A percentile compares a stretch with the other conserved stretches of the same genome.
Evolutionary conservation across 2,888 invertebrate genomes (phyloP).

Genomic region (Cartodere bifasciata): DNA sequence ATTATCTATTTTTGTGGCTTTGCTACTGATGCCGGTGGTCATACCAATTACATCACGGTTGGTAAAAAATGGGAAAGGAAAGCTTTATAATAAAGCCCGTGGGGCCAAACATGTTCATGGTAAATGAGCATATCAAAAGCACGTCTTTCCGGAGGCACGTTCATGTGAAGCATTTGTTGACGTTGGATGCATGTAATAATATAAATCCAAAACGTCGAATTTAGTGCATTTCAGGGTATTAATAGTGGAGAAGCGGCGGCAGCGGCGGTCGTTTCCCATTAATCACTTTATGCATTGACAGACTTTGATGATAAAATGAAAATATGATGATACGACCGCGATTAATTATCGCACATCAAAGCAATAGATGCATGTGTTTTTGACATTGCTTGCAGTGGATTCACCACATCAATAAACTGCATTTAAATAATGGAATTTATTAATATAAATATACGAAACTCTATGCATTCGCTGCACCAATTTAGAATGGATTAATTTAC

Average conservation of each 20-base stretch:
- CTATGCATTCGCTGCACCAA: constrained; percentile 19
- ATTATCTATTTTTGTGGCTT: no score
- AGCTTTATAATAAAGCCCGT: no score
- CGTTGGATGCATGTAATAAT: constrained; percentile 11
- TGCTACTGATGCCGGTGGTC: no score
- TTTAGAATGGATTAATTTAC: constrained; percentile 22
- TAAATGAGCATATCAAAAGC: no score
- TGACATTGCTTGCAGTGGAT: constrained; percentile 22
- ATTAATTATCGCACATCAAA: constrained; percentile 31
- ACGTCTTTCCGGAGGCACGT: background rate
- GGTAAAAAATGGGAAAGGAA: no score
- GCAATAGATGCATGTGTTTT: constrained; percentile 23
- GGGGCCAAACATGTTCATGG: no score
- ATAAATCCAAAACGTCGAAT: constrained; percentile 17
- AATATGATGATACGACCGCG: constrained; percentile 28
- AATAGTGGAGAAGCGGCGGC: no score
- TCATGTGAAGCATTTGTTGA: background rate
- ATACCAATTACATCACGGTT: no score
- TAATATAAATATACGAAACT: constrained; percentile 20
- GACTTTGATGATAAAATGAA: constrained; percentile 29
- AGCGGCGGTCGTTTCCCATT: constrained; percentile 24
- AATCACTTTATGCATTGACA: constrained; percentile 25
- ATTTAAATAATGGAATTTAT: constrained; percentile 26
- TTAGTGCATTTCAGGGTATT: constrained; percentile 19
- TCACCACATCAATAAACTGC: constrained; percentile 22